Evolutionary conservation across 2,888 invertebrate genomes (phyloP).

Genomic region (Campoplex capitator): DNA sequence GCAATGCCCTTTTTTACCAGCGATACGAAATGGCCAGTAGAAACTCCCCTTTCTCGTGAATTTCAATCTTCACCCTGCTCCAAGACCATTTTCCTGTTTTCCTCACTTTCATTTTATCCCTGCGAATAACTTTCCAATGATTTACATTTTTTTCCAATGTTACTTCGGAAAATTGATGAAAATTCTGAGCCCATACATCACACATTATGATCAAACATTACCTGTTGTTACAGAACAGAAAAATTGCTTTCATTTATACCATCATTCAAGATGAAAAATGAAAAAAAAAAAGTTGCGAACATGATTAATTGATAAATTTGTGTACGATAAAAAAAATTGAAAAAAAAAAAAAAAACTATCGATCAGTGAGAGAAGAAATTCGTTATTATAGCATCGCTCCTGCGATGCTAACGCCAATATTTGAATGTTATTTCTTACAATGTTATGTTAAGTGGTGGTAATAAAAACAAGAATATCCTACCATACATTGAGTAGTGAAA

Average conservation of each 20-base stretch:
- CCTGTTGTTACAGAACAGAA: not conserved
- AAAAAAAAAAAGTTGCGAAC: not conserved
- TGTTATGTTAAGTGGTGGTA: no score
- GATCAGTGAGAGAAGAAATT: no score
- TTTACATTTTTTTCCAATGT: constrained; percentile 16
- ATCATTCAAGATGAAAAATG: not conserved
- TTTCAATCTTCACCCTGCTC: constrained; percentile 57
- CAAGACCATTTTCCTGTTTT: constrained; percentile 38
- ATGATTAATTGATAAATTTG: not conserved
- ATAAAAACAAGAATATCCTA: no score
- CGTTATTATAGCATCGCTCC: no score
- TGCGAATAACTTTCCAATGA: constrained; percentile 44
- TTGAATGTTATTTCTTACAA: no score
- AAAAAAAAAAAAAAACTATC: not conserved
- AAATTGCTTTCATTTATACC: not conserved
- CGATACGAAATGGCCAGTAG: constrained; percentile 51
- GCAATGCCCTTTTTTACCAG: constrained; percentile 16
- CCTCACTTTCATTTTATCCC: constrained; percentile 19
- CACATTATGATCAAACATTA: not conserved
- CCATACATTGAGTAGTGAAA: not conserved
- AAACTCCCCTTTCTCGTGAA: constrained; percentile 48
- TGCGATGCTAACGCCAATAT: no score
- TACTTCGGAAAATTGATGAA: constrained; percentile 21
- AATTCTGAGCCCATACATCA: not conserved
- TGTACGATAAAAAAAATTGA: not conserved